These are phyloP conservation scores for Heliocidaris erythrogramma DNA, from an alignment of 35 echinoderm and acorn worm genomes.

Conservation along the genomic window DNA sequence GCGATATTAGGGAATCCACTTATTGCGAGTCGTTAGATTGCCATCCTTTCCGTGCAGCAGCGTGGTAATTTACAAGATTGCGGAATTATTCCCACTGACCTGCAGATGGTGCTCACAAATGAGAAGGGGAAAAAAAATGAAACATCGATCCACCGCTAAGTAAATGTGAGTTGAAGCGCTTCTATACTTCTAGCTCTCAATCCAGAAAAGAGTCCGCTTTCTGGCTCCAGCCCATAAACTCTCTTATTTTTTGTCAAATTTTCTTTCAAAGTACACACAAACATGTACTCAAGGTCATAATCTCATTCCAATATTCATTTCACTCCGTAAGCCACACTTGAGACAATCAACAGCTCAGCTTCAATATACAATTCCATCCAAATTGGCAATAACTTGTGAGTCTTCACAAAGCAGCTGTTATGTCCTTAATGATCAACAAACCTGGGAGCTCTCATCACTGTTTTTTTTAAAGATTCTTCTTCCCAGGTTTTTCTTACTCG, in stretches of 20 bases:
- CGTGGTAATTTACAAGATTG: constrained; percentile 26
- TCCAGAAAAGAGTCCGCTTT: neutral
- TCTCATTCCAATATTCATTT: neutral
- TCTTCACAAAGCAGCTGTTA: neutral
- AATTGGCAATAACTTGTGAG: neutral
- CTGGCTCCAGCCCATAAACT: neutral
- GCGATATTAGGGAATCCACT: constrained; percentile 33
- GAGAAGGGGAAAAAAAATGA: neutral
- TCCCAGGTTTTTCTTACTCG: neutral
- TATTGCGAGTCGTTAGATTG: constrained; percentile 17
- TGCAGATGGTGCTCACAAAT: constrained; percentile 38
- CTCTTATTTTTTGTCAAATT: neutral
- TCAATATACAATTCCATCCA: neutral
- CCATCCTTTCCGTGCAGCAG: neutral
- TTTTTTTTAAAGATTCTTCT: neutral
- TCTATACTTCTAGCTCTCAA: neutral
- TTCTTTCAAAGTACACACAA: neutral
- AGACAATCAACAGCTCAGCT: neutral
- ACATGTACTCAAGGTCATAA: neutral
- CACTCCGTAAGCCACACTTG: neutral
- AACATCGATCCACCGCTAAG: neutral
- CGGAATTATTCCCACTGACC: constrained; percentile 10
- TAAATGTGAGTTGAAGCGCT: neutral
- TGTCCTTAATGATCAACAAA: neutral
- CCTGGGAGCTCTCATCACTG: neutral